phyloP scores from a whole-genome alignment of 2,113 vertebrate genomes.

The Prunella himalayana region DNA sequence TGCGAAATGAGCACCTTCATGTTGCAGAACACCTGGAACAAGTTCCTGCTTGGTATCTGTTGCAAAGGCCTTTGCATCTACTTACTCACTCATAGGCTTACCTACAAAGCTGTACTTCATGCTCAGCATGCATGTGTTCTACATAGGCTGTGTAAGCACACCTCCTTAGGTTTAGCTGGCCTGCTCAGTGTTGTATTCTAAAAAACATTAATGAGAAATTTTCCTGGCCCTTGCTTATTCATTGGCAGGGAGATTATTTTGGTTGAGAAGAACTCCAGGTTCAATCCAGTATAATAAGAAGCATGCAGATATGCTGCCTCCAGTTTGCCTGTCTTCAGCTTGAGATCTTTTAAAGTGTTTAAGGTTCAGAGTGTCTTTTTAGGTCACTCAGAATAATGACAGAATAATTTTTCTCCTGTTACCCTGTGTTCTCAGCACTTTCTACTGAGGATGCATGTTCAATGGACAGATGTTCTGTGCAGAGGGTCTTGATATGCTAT shows the following conservation, averaged over 20 bases:
- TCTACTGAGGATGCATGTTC: neutral
- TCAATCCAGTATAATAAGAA: neutral
- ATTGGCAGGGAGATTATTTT: neutral
- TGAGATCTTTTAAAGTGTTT: neutral
- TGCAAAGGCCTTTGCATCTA: neutral
- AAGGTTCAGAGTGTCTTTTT: neutral
- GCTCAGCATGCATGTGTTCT: neutral
- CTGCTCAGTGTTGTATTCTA: neutral
- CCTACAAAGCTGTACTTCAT: neutral
- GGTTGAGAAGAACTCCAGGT: neutral
- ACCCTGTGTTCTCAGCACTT: neutral
- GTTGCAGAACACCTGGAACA: neutral
- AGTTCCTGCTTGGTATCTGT: neutral
- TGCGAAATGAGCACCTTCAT: neutral
- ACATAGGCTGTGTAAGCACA: neutral
- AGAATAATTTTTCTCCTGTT: neutral
- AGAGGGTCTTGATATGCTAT: neutral
- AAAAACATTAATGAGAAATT: neutral
- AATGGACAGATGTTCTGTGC: neutral
- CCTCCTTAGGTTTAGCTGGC: neutral
- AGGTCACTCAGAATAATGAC: neutral
- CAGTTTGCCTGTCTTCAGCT: neutral
- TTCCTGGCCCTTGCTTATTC: neutral
- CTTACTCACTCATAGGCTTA: neutral
- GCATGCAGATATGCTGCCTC: rapidly evolving